Conservation (phyloP, 2,113 vertebrate species). For the Sapayoa aenigma region DNA sequence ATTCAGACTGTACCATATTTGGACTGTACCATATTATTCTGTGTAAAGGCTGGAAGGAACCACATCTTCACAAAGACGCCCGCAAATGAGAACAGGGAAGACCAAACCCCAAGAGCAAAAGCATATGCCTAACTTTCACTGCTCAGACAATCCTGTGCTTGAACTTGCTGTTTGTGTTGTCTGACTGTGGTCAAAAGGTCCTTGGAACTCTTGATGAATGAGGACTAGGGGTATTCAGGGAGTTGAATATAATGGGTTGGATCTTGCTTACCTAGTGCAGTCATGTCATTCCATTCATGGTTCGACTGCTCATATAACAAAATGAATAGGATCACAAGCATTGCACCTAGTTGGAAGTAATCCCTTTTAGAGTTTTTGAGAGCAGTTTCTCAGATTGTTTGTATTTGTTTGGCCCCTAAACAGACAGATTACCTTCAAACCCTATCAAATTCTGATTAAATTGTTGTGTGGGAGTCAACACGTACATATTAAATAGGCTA, state of each 20-base stretch:
- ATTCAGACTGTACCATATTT: background rate
- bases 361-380: background rate
- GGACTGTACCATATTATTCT: background rate
- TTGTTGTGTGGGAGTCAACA: background rate
- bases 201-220: background rate
- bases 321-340: background rate
- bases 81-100: background rate
- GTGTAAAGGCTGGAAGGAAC: background rate
- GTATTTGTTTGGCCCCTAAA: background rate
- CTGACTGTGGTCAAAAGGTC: background rate
- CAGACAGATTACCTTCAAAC: background rate
- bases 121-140: background rate
- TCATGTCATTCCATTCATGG: background rate
- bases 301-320: background rate
- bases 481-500: slow-evolving; percentile 21
- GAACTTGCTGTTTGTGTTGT: background rate
- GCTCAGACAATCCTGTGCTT: background rate
- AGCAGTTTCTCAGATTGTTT: background rate
- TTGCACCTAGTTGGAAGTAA: slow-evolving; percentile 23
- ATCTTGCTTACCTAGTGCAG: slow-evolving; percentile 10
- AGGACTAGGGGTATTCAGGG: background rate
- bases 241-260: background rate
- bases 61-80: background rate
- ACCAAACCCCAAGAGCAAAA: background rate
- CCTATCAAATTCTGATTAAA: slow-evolving; percentile 14